Percentiles rank a stretch among this genome's conserved stretches.
These are phyloP conservation scores for Embiotoca jacksoni DNA, from an alignment of 2,113 vertebrate genomes.

Conservation along the genomic window DNA sequence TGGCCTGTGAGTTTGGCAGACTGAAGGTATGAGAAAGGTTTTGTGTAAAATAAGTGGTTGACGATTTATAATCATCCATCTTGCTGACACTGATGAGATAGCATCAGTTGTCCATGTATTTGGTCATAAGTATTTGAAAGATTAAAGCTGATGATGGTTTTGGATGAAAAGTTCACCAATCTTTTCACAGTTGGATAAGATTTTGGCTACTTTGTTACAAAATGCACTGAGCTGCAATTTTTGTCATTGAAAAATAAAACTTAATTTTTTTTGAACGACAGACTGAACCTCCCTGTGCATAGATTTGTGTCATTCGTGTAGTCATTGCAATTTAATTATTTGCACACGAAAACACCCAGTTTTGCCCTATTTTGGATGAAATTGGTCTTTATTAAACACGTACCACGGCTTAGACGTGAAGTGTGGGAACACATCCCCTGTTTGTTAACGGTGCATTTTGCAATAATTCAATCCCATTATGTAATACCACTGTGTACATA, in stretches of 20 bases:
- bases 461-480: no score
- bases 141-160: not conserved
- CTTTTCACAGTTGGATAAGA: not conserved
- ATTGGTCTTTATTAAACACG: slow-evolving; percentile 18
- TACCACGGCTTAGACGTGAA: slow-evolving; percentile 6
- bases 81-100: no score
- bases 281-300: not conserved
- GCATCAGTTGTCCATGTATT: no score
- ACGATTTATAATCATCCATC: not conserved
- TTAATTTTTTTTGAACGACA: no score
- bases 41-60: not conserved
- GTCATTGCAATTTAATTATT: slow-evolving; percentile 32
- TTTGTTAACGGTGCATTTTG: not conserved
- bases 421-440: slow-evolving; percentile 14
- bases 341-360: slow-evolving; percentile 15
- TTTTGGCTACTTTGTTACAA: not conserved
- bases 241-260: not conserved
- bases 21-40: slow-evolving; percentile 86
- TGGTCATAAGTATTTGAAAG: no score
- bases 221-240: not conserved
- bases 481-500: no score
- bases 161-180: not conserved
- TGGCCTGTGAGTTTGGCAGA: slow-evolving; percentile 95
- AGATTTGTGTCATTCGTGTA: not conserved
- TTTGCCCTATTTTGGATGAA: not conserved